Evolutionary conservation across 1,140 invertebrate species (phyloP).

Genomic region (Drosophila subpulchrella): DNA sequence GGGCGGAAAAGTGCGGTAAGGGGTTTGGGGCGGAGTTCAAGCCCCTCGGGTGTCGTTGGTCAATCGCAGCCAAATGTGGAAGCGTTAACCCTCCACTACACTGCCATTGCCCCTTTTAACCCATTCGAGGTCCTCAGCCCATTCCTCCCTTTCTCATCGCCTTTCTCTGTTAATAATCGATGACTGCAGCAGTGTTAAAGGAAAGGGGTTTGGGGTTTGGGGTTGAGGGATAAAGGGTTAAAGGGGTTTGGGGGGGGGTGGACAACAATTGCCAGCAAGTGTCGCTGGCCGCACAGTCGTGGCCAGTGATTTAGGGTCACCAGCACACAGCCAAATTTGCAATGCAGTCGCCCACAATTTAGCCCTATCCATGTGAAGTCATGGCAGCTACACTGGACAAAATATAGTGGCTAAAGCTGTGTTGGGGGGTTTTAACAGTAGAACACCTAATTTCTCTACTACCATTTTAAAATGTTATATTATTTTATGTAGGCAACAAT

Average conservation of each 20-base stretch:
- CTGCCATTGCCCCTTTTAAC: constrained; percentile 7
- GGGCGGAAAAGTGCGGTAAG: background rate
- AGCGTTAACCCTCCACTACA: constrained; percentile 15
- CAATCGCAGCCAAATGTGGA: constrained; percentile 36
- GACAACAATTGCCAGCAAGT: constrained; percentile 18
- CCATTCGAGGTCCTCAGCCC: constrained; percentile 11
- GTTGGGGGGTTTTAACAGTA: no score
- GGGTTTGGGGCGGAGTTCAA: background rate
- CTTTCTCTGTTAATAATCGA: constrained; percentile 65
- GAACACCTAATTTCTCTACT: no score
- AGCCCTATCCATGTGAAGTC: constrained; percentile 1
- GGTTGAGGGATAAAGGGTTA: background rate
- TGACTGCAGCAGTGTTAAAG: constrained; percentile 52
- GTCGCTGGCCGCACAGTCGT: constrained; percentile 44
- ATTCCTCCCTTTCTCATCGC: background rate
- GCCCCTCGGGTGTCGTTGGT: constrained; percentile 52
- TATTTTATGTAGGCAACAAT: no score
- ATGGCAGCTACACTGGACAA: constrained; percentile 3
- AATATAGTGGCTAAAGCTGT: background rate
- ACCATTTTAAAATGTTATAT: no score
- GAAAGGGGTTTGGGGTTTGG: background rate
- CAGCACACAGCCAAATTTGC: constrained; percentile 60
- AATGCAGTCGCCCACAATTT: constrained; percentile 54
- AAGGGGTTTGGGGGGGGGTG: background rate
- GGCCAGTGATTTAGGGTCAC: constrained; percentile 72